Percentiles rank a stretch among this genome's conserved stretches.
These are phyloP conservation scores for Enoplosus armatus DNA, from an alignment of 2,797 vertebrate genomes.

Conservation along the genomic window DNA sequence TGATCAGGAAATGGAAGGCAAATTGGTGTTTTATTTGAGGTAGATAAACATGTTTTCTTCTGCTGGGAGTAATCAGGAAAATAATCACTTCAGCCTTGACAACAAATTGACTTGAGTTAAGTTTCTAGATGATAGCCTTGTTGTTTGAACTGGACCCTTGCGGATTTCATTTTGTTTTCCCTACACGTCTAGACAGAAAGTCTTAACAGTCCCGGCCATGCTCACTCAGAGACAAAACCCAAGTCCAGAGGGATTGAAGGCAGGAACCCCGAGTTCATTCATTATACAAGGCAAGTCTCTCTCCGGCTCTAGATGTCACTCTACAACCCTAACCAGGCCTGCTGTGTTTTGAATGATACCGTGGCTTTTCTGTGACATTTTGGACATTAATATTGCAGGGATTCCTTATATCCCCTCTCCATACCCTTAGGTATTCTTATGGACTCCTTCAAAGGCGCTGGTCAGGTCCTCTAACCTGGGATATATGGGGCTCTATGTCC, in stretches of 20 bases:
- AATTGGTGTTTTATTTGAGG: slow-evolving; percentile 72
- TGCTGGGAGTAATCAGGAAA: slow-evolving; percentile 70
- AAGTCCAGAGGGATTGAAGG: slow-evolving; percentile 66
- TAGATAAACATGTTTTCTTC: slow-evolving; percentile 74
- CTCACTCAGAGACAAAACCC: slow-evolving; percentile 45
- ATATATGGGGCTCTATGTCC: slow-evolving; percentile 26
- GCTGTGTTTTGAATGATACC: slow-evolving; percentile 59
- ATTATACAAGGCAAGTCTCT: slow-evolving; percentile 71
- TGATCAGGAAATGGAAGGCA: slow-evolving; percentile 70
- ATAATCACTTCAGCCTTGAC: slow-evolving; percentile 65
- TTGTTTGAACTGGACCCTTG: slow-evolving; percentile 68
- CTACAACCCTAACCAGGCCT: slow-evolving; percentile 55
- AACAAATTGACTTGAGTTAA: slow-evolving; percentile 61
- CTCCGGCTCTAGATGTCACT: slow-evolving; percentile 58
- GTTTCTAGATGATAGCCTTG: slow-evolving; percentile 53
- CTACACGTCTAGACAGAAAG: slow-evolving; percentile 59
- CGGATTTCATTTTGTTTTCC: slow-evolving; percentile 47
- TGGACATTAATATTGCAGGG: slow-evolving; percentile 83
- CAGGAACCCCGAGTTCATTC: slow-evolving; percentile 63
- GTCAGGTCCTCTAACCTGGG: slow-evolving; percentile 68
- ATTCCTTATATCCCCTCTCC: slow-evolving; percentile 69
- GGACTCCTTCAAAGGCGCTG: slow-evolving; percentile 67
- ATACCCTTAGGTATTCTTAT: slow-evolving; percentile 60
- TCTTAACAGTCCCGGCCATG: slow-evolving; percentile 61
- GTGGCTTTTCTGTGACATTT: slow-evolving; percentile 81